Evolutionary conservation across 2,888 invertebrate genomes (phyloP), one percentile per base, ranked within the genome.

Genomic region (Lordiphosa fenestrarum): DNA sequence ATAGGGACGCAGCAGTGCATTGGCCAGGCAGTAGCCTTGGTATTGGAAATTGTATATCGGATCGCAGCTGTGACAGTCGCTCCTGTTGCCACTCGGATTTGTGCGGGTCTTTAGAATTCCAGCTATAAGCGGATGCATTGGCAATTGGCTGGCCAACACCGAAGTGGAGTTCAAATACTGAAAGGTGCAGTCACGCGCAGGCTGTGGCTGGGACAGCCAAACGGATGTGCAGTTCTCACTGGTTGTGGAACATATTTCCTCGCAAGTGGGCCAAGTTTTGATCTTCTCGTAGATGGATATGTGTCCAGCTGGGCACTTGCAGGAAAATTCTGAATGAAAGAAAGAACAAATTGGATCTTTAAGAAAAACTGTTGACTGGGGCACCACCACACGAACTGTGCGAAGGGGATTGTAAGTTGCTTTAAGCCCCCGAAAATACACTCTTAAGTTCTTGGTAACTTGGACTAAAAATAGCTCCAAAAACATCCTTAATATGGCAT

Each of bases 301-400:
- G 25, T 73, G 59, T 6, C 67, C 75, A 4, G 42, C 23, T 50
- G 90, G 86, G 66, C 92, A 92, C 50, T 85, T 73, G 66, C 92
- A 92, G 12, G 84, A 74, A 53, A 91, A 84, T 62, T 88, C 92
- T 92, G 41, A 59, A 19, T 5, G n/a, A n/a, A 42, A 25, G 21
- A 9, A 19, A 5, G 15, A 19, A 19, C 1, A 3, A 19, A 4
- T 19, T 19, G n/a, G n/a, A n/a, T n/a, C n/a, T n/a, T n/a, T n/a
- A n/a, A n/a, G n/a, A n/a, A n/a, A n/a, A n/a, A n/a, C n/a, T n/a
- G n/a, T n/a, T n/a, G n/a, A n/a, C n/a, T n/a, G n/a, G n/a, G n/a
- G n/a, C n/a, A n/a, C n/a, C n/a, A n/a, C n/a, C n/a, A n/a, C n/a
- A n/a, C n/a, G n/a, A n/a, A n/a, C n/a, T n/a, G n/a, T n/a, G n/a